A percentile compares a stretch with the other conserved stretches of the same genome.
Evolutionary conservation across 2,888 invertebrate species (phyloP).

Genomic region (Acronicta leporina): DNA sequence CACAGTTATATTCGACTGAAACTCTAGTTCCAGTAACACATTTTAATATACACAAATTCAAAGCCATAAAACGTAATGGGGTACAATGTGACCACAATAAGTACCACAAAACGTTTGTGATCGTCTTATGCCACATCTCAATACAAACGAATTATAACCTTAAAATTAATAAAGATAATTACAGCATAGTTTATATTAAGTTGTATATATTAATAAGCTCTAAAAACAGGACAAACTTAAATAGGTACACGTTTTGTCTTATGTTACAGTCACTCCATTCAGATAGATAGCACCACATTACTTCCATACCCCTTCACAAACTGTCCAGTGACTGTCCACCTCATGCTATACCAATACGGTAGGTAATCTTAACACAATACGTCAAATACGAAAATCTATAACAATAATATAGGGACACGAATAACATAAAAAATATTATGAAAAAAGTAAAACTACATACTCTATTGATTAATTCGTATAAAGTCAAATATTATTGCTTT

Average conservation of each 20-base stretch:
- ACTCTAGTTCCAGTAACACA: constrained; percentile 77
- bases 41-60: constrained; percentile 79
- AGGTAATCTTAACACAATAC: constrained; percentile 46
- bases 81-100: constrained; percentile 55
- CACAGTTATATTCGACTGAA: constrained; percentile 83
- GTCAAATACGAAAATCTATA: constrained; percentile 46
- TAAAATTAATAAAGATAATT: constrained; percentile 86
- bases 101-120: constrained; percentile 59
- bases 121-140: constrained; percentile 56
- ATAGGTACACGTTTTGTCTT: constrained; percentile 77
- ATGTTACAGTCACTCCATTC: constrained; percentile 79
- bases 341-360: constrained; percentile 52
- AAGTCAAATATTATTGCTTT: constrained; percentile 71
- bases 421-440: constrained; percentile 40
- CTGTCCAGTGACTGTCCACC: constrained; percentile 73
- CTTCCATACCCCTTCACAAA: constrained; percentile 69
- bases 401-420: constrained; percentile 51
- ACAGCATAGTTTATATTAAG: constrained; percentile 82
- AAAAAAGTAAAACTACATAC: constrained; percentile 40
- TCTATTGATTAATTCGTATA: constrained; percentile 59
- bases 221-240: constrained; percentile 87
- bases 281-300: constrained; percentile 85
- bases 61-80: constrained; percentile 72
- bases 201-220: constrained; percentile 88
- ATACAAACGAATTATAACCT: constrained; percentile 77